A percentile compares a stretch with the other conserved stretches of the same genome.
phyloP scores from a whole-genome alignment of 2,888 invertebrate species.

The Pseudococcus jackbeardsleyi region DNA sequence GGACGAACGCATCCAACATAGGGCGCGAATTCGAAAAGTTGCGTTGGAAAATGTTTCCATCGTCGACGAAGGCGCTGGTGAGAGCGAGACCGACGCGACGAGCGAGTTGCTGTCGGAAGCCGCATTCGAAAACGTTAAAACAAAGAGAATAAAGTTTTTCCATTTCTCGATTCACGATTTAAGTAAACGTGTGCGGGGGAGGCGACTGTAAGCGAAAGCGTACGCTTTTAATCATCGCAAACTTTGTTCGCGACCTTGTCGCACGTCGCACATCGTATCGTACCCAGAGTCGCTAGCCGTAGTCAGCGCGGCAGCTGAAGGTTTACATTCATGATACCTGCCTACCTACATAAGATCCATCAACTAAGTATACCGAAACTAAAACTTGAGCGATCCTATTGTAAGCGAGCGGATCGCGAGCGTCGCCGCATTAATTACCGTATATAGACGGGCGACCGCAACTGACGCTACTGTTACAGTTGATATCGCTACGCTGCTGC shows the following conservation, averaged over 20 bases:
- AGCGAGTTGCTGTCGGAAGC: neutral
- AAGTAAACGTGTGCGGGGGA: too few relatives aligned
- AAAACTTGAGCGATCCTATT: neutral
- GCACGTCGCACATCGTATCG: neutral
- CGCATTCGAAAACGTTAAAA: neutral
- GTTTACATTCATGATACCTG: neutral
- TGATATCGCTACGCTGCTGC: neutral
- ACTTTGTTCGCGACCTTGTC: neutral
- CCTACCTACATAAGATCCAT: neutral
- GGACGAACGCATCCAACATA: too few relatives aligned
- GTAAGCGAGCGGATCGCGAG: neutral
- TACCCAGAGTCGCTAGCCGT: too few relatives aligned
- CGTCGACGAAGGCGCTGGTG: neutral
- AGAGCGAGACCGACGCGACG: neutral
- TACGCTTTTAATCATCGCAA: neutral
- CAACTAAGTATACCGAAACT: neutral
- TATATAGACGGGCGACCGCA: neutral
- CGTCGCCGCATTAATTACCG: neutral
- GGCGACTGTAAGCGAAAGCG: neutral
- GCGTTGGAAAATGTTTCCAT: neutral
- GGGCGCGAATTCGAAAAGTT: neutral
- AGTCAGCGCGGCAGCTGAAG: neutral
- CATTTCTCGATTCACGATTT: neutral
- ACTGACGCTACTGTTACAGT: neutral
- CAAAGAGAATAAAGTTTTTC: neutral